Percentiles rank a stretch among this genome's conserved stretches.
These are phyloP conservation scores for fruit fly (Drosophila melanogaster) DNA, from an alignment of 1,140 invertebrate species.

Conservation along the genomic window Release_6_plus_ISO1_MT NT_033777.3:16406501-16407000, in stretches of 20 bases:
- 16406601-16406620: slow-evolving; percentile 36
- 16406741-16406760: slow-evolving; percentile 41
- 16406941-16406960: slow-evolving; percentile 59
- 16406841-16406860: slow-evolving; percentile 18
- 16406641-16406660: slow-evolving; percentile 55
- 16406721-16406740: slow-evolving; percentile 69
- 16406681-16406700: slow-evolving; percentile 46
- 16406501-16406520: slow-evolving; percentile 6
- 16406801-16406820: slow-evolving; percentile 24
- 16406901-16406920: slow-evolving; percentile 11
- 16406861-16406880: slow-evolving; percentile 34
- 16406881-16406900: slow-evolving; percentile 17
- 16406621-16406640: slow-evolving; percentile 35
- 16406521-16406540: slow-evolving; percentile 33
- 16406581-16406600: slow-evolving; percentile 64
- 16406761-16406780: slow-evolving; percentile 81
- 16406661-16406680: slow-evolving; percentile 61
- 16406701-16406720: slow-evolving; percentile 60
- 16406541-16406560: slow-evolving; percentile 80
- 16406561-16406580: slow-evolving; percentile 66
- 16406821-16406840: slow-evolving; percentile 16
- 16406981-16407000: not conserved
- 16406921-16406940: slow-evolving; percentile 58
- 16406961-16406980: not conserved
- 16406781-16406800: slow-evolving; percentile 55